Base-by-base conservation (phyloP, 2,113 vertebrate species). In the Stegostoma tigrinum region DNA sequence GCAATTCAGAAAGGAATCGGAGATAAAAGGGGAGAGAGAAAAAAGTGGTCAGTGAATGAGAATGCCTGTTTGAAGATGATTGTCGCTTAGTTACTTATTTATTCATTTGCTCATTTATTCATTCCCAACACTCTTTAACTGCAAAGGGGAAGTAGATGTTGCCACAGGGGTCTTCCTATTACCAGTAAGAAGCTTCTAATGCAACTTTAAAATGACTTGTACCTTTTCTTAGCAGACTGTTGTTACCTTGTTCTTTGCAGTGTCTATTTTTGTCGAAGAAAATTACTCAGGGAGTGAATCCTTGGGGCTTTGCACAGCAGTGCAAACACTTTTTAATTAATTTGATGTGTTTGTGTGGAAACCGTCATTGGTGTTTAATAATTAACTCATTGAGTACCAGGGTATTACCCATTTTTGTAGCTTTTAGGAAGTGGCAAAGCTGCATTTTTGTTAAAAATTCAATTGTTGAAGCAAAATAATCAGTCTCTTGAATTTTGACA, bases 271-370 rank as follows among this genome's bases (percentile, higher is more conserved):
- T 95, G 67, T 52, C 52, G 1, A 72, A 72, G 42, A 72, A 95
- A 72, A 95, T 95, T 45, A 27, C 67, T 95, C 94, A 42, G 42
- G 94, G 68, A 52, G 67, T 95, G 94, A 95, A 95, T 38, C 94
- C 68, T 45, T 95, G 94, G 94, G 61, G 68, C 67, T 72, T 95
- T 95, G 94, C 67, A 5, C 94, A 72, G 67, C 94, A 95, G 67
- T 95, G 94, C 68, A 95, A 52, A 95, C 67, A 5, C n/a, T 95
- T 86, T 95, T 95, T 95, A 95, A 95, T 95, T 95, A 95, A 95
- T 95, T 70, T 95, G 94, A 72, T 75, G 94, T 95, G 94, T 95
- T 95, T 95, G 68, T 95, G 68, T 72, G 94, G 68, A 95, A 95
- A 75, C 68, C 42, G 34, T 72, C 68, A 52, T 72, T 95, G 94